These are phyloP conservation scores for Diadophis punctatus DNA, from an alignment of 2,113 vertebrate species.

Conservation along the genomic window DNA sequence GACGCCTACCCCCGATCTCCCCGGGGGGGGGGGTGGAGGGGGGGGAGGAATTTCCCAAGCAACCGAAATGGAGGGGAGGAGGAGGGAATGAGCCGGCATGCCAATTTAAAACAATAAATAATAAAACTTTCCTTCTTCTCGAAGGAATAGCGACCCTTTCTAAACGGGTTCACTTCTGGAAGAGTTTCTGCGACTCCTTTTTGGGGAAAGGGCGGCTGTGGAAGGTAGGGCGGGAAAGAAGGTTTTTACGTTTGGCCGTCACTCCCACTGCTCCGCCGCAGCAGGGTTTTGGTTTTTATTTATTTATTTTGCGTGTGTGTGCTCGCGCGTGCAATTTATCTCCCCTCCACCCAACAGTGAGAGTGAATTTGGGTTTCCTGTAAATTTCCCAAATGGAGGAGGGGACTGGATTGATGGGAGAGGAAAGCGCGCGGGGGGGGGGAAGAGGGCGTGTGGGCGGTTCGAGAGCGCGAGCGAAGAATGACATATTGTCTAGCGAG, in stretches of 20 bases:
- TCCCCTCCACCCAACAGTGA: not conserved
- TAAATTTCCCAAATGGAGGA: conserved; percentile 3
- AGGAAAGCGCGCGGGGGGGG: too few relatives aligned
- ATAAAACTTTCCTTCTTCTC: not conserved
- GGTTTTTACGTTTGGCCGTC: not conserved
- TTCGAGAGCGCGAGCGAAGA: conserved; percentile 5
- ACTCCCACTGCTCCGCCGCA: not conserved
- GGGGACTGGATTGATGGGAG: not conserved
- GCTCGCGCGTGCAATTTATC: not conserved
- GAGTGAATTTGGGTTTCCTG: conserved; percentile 8
- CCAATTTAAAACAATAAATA: not conserved
- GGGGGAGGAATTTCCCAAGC: not conserved
- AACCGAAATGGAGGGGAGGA: not conserved
- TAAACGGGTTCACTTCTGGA: not conserved
- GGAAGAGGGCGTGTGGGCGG: not conserved
- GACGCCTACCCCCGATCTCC: not conserved
- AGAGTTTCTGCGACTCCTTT: not conserved
- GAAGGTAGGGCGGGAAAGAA: not conserved
- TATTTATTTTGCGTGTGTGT: too few relatives aligned
- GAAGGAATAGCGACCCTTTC: not conserved
- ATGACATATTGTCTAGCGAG: conserved; percentile 46
- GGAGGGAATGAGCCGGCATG: not conserved
- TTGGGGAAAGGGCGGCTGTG: not conserved
- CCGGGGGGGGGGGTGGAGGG: too few relatives aligned
- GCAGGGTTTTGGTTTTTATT: not conserved